phyloP scores from a whole-genome alignment of 2,888 invertebrate genomes.

The Perizoma affinitatum region DNA sequence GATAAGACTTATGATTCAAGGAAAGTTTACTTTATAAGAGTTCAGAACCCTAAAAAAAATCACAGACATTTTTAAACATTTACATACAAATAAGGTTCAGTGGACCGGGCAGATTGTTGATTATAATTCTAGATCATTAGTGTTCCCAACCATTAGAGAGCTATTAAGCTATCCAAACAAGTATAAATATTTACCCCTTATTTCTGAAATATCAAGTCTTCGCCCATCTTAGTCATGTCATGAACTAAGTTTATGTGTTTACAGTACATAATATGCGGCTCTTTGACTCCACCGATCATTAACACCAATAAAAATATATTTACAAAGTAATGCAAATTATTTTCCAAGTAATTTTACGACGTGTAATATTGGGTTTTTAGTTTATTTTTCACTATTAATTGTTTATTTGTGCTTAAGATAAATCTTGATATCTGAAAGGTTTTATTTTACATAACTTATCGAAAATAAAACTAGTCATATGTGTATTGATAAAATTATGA shows the following conservation, averaged over 20 bases:
- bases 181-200: slow-evolving; percentile 46
- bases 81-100: too few relatives aligned
- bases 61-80: not conserved
- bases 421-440: too few relatives aligned
- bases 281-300: slow-evolving; percentile 49
- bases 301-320: slow-evolving; percentile 51
- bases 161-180: slow-evolving; percentile 27
- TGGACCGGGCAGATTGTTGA: not conserved
- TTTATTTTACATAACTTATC: too few relatives aligned
- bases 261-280: slow-evolving; percentile 62
- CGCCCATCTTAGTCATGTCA: slow-evolving; percentile 11
- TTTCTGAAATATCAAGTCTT: slow-evolving; percentile 43
- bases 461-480: too few relatives aligned
- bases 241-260: slow-evolving; percentile 57
- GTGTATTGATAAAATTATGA: too few relatives aligned
- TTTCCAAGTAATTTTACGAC: slow-evolving; percentile 38
- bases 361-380: slow-evolving; percentile 35
- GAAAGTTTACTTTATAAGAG: too few relatives aligned
- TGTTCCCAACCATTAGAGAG: slow-evolving; percentile 21
- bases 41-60: too few relatives aligned
- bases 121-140: not conserved
- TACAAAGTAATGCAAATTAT: slow-evolving; percentile 50
- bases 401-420: slow-evolving; percentile 4
- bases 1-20: too few relatives aligned
- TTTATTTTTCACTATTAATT: slow-evolving; percentile 30